Evolutionary conservation across 2,888 invertebrate species (phyloP).

Genomic region (Ommatoiulus sabulosus): DNA sequence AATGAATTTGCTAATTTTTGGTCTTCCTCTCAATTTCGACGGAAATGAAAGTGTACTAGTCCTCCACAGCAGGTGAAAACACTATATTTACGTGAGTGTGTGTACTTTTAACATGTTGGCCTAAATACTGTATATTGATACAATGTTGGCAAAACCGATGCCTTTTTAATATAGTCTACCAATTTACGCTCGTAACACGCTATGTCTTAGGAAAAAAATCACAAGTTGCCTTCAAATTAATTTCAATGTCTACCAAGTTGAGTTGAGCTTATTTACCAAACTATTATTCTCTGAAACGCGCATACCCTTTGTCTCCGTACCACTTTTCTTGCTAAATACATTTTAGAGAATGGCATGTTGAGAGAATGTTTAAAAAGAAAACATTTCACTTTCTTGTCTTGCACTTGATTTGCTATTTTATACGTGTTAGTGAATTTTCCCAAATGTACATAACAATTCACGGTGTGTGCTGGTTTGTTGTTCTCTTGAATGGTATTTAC

Average conservation of each 20-base stretch:
- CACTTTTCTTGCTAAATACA: background rate
- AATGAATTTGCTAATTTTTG: background rate
- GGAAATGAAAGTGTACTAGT: background rate
- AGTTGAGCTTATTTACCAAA: background rate
- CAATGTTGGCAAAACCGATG: slow-evolving; percentile 30
- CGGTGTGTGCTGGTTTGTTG: background rate
- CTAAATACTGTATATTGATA: background rate
- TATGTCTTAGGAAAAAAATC: slow-evolving; percentile 1
- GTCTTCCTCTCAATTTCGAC: background rate
- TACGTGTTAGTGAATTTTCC: background rate
- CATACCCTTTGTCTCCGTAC: background rate
- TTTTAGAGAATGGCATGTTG: background rate
- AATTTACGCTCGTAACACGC: background rate
- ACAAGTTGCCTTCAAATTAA: slow-evolving; percentile 21
- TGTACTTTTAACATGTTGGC: background rate
- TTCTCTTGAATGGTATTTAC: background rate
- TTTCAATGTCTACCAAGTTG: background rate
- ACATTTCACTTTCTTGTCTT: background rate
- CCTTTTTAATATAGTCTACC: slow-evolving; percentile 12
- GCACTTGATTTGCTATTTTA: background rate
- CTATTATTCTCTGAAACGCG: background rate
- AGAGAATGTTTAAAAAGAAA: background rate
- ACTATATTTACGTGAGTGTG: background rate
- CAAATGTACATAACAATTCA: background rate
- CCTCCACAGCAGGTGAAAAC: background rate